Percentiles rank a stretch among this genome's conserved stretches.
Conservation (phyloP, 2,888 invertebrate species). For the Unio pictorum region DNA sequence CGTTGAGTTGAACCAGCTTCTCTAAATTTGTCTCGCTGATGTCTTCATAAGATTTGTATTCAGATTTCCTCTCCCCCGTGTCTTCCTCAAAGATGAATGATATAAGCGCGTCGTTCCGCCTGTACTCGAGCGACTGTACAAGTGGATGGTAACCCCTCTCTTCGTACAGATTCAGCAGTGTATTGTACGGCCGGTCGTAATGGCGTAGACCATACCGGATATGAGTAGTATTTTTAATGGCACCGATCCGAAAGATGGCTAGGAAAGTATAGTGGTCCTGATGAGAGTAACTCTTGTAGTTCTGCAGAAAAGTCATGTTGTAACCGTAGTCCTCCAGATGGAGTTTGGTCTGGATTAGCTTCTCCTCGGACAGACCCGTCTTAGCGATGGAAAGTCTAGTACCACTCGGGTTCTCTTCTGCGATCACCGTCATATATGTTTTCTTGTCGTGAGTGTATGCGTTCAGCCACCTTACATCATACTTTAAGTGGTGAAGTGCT, state of each 20-base stretch:
- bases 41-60: conserved; percentile 53
- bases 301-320: conserved; percentile 62
- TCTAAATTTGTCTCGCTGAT: conserved; percentile 44
- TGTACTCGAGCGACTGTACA: conserved; percentile 56
- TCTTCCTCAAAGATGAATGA: conserved; percentile 59
- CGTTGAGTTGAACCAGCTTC: conserved; percentile 44
- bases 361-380: conserved; percentile 49
- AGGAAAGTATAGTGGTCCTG: conserved; percentile 41
- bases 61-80: conserved; percentile 24
- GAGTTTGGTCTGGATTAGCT: conserved; percentile 47
- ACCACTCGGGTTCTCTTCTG: conserved; percentile 36
- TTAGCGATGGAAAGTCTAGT: conserved; percentile 43
- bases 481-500: conserved; percentile 52
- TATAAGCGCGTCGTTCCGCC: conserved; percentile 51
- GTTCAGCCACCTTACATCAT: conserved; percentile 59
- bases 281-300: conserved; percentile 60
- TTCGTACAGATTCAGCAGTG: conserved; percentile 52
- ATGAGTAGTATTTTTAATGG: conserved; percentile 44
- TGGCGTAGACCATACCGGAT: conserved; percentile 58
- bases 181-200: conserved; percentile 57
- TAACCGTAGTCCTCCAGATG: conserved; percentile 49
- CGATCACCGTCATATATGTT: conserved; percentile 56
- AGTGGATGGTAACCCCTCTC: conserved; percentile 58
- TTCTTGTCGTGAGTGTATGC: conserved; percentile 45
- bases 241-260: conserved; percentile 55